A percentile compares a stretch with the other conserved stretches of the same genome.
These are phyloP conservation scores for Bambusicola thoracicus DNA, from an alignment of 2,113 vertebrate species.

Conservation along the genomic window DNA sequence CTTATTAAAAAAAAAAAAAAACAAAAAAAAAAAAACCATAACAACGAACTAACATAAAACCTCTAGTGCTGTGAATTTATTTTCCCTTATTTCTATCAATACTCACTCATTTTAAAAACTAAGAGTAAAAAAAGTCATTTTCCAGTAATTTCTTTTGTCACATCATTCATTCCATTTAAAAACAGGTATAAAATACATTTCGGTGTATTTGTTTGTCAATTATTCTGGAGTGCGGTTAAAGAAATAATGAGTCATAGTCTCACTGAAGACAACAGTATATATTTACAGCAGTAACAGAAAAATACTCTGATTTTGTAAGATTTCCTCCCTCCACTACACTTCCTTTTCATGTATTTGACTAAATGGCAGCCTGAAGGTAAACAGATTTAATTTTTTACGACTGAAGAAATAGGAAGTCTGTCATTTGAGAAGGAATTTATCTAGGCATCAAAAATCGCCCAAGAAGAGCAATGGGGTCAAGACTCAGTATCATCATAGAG, in stretches of 20 bases:
- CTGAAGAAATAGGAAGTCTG: not conserved
- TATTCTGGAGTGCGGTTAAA: not conserved
- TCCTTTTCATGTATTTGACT: not conserved
- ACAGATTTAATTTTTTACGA: not conserved
- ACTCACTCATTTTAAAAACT: not conserved
- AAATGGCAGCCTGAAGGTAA: not conserved
- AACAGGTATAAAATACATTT: not conserved
- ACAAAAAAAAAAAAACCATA: not conserved
- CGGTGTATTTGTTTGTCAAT: not conserved
- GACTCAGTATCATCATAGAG: not conserved
- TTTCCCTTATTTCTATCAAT: not conserved
- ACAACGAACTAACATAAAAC: not conserved
- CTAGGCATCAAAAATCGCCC: not conserved
- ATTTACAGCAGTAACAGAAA: not conserved
- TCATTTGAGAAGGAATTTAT: not conserved
- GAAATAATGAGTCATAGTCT: not conserved
- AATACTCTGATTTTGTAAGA: not conserved
- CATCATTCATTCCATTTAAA: not conserved
- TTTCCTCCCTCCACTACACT: not conserved
- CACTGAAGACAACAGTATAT: not conserved
- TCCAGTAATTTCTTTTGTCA: not conserved
- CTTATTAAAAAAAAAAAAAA: not conserved
- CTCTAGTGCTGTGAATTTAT: not conserved
- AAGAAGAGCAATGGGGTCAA: rapidly evolving
- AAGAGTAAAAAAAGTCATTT: not conserved